Evolutionary conservation across 23 tunicate species (phyloP).

Genomic region (Trididemnum clinides): DNA sequence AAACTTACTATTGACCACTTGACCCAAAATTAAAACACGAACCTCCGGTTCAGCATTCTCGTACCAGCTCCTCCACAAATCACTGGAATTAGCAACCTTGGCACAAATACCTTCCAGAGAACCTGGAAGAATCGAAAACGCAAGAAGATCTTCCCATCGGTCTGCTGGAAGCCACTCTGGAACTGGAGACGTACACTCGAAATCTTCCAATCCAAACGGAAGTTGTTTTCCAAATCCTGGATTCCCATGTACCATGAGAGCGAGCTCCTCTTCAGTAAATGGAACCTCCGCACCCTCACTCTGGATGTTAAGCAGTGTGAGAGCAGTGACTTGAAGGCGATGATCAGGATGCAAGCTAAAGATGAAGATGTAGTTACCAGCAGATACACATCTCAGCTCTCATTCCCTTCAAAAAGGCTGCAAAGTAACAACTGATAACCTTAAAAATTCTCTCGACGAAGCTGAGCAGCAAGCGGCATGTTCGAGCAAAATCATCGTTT

Average conservation of each 20-base stretch:
- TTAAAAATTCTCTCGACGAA: too few relatives aligned
- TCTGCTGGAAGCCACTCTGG: constrained; percentile 89
- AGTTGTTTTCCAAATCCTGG: constrained; percentile 71
- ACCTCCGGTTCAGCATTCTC: constrained; percentile 67
- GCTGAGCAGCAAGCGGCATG: too few relatives aligned
- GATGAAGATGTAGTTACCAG: not conserved
- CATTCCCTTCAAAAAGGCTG: too few relatives aligned
- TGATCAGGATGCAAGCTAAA: constrained; percentile 70
- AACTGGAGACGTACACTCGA: constrained; percentile 61
- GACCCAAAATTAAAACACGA: not conserved
- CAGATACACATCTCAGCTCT: too few relatives aligned
- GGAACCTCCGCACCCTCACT: constrained; percentile 55
- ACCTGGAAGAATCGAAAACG: constrained; percentile 76
- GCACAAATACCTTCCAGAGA: constrained; percentile 72
- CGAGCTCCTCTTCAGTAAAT: constrained; percentile 74
- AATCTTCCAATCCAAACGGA: constrained; percentile 40
- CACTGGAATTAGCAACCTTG: constrained; percentile 59
- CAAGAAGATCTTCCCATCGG: constrained; percentile 78
- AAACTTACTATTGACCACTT: too few relatives aligned
- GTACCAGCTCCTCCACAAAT: constrained; percentile 79
- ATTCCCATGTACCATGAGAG: constrained; percentile 78
- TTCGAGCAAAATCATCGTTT: too few relatives aligned
- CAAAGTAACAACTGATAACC: too few relatives aligned
- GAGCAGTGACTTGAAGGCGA: constrained; percentile 63
- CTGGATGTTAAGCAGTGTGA: constrained; percentile 69